phyloP scores from a whole-genome alignment of 2,888 invertebrate genomes.

The Oscheius sp. region DNA sequence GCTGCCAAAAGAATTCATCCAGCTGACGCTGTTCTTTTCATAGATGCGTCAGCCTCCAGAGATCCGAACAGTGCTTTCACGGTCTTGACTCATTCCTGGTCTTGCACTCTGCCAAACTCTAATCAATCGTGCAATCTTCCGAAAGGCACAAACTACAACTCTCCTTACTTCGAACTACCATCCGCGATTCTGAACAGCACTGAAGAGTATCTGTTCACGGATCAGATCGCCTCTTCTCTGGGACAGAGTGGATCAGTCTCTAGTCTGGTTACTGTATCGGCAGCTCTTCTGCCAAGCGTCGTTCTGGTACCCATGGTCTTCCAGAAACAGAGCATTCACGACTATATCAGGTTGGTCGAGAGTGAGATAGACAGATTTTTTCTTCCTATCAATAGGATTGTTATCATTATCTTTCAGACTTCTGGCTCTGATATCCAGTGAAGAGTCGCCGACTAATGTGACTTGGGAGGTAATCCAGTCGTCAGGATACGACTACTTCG shows the following conservation, averaged over 20 bases:
- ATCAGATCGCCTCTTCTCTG: constrained; percentile 28
- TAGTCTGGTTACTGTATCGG: constrained; percentile 39
- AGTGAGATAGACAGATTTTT: not conserved
- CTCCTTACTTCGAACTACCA: not conserved
- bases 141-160: not conserved
- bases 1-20: constrained; percentile 21
- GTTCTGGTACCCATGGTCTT: constrained; percentile 36
- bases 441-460: constrained; percentile 23
- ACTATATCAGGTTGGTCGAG: constrained; percentile 14
- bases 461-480: constrained; percentile 14
- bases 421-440: constrained; percentile 17
- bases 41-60: constrained; percentile 35
- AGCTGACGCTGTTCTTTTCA: not conserved
- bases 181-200: not conserved
- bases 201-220: constrained; percentile 28
- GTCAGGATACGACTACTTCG: constrained; percentile 12
- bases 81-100: constrained; percentile 17
- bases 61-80: constrained; percentile 14
- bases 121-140: constrained; percentile 4
- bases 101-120: not conserved
- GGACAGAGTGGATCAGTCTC: constrained; percentile 41
- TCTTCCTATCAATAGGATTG: not conserved
- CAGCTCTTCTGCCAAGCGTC: constrained; percentile 39
- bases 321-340: constrained; percentile 40
- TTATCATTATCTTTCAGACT: not conserved